phyloP scores from a whole-genome alignment of 2,888 invertebrate genomes.

The Caenorhabditis doughertyi region DNA sequence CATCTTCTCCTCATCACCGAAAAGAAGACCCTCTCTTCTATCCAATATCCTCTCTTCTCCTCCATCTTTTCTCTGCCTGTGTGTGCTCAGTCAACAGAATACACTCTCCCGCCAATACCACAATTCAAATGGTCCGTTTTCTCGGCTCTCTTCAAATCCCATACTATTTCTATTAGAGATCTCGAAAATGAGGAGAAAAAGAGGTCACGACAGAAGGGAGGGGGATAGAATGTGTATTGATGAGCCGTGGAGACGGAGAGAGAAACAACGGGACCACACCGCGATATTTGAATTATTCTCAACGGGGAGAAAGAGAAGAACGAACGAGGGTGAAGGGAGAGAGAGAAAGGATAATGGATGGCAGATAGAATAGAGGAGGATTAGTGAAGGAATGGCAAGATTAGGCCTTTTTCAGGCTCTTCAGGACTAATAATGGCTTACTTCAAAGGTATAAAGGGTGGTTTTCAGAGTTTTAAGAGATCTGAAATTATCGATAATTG shows the following conservation, averaged over 20 bases:
- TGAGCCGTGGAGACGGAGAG: conserved; percentile 7
- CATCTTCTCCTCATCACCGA: not conserved
- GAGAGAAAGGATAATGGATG: too few species aligned
- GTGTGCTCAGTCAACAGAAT: conserved; percentile 54
- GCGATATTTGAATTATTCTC: too few species aligned
- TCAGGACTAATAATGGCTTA: too few species aligned
- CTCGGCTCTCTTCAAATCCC: conserved; percentile 6
- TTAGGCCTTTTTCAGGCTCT: too few species aligned
- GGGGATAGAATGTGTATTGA: not conserved
- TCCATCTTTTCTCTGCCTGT: not conserved
- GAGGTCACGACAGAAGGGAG: conserved; percentile 21
- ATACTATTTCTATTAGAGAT: conserved; percentile 15
- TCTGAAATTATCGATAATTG: too few species aligned
- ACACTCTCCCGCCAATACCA: conserved; percentile 33
- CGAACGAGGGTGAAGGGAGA: too few species aligned
- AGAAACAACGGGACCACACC: too few species aligned
- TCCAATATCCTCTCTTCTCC: conserved; percentile 21
- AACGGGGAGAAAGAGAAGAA: too few species aligned
- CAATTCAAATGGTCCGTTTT: conserved; percentile 46
- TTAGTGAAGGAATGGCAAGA: too few species aligned
- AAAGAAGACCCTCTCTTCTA: conserved; percentile 4
- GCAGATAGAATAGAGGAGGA: too few species aligned
- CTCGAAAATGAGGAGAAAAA: conserved; percentile 17
- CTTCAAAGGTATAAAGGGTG: too few species aligned
- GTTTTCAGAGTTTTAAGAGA: too few species aligned